Conservation (phyloP, 1,140 invertebrate species). For the Hyles vespertilio region DNA sequence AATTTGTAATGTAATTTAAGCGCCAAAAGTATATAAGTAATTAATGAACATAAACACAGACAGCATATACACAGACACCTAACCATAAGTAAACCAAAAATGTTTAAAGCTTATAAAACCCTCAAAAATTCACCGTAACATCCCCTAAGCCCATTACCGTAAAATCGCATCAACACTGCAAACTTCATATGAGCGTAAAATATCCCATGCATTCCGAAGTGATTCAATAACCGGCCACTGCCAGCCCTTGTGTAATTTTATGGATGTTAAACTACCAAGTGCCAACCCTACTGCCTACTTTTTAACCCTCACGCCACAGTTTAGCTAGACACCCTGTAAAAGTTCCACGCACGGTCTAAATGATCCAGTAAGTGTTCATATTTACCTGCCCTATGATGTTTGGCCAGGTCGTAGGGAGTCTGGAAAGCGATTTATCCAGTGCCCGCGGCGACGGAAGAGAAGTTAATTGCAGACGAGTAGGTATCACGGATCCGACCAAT, state of each 20-base stretch:
- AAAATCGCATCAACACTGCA: constrained; percentile 37
- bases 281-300: not conserved
- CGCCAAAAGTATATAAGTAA: too few species aligned
- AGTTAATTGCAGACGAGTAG: constrained; percentile 52
- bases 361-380: not conserved
- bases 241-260: constrained; percentile 53
- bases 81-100: too few species aligned
- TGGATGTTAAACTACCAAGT: constrained; percentile 39
- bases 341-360: constrained; percentile 8
- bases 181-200: constrained; percentile 46
- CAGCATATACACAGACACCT: too few species aligned
- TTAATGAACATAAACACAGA: too few species aligned
- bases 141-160: constrained; percentile 28
- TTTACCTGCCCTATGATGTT: constrained; percentile 29
- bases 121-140: not conserved
- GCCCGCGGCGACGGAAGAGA: constrained; percentile 44
- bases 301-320: constrained; percentile 26
- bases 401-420: constrained; percentile 22
- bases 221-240: constrained; percentile 53
- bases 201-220: constrained; percentile 62
- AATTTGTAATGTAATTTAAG: too few species aligned
- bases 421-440: constrained; percentile 52
- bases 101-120: too few species aligned
- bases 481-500: constrained; percentile 50
- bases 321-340: constrained; percentile 17